Conservation (phyloP, 2,888 invertebrate genomes). For the Amiota minor region DNA sequence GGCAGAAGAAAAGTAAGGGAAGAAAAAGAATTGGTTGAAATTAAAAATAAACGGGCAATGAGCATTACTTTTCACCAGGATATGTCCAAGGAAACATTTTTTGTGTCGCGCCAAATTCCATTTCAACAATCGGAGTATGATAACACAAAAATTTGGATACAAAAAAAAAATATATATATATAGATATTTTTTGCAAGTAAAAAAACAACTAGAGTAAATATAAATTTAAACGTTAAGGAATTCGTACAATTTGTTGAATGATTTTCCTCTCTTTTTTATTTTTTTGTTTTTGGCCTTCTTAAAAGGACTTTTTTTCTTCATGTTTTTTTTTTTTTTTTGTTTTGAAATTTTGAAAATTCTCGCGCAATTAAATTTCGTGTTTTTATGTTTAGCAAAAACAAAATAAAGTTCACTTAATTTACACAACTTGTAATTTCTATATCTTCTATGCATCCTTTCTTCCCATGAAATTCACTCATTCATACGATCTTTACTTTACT, state of each 20-base stretch:
- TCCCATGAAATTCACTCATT: no score
- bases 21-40: conserved; percentile 36
- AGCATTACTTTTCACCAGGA: conserved; percentile 63
- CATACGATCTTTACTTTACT: background rate
- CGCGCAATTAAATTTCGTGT: conserved; percentile 61
- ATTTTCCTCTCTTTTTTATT: background rate
- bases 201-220: conserved; percentile 47
- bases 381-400: conserved; percentile 45
- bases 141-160: conserved; percentile 49
- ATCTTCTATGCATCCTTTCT: background rate
- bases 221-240: conserved; percentile 54
- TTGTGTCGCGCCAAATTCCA: conserved; percentile 66
- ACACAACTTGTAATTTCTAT: conserved; percentile 33
- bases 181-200: conserved; percentile 5
- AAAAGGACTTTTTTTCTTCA: conserved; percentile 6
- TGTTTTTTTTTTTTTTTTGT: conserved; percentile 16
- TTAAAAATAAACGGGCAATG: conserved; percentile 27
- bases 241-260: conserved; percentile 12
- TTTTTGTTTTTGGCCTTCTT: background rate
- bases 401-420: conserved; percentile 38
- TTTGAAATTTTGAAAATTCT: conserved; percentile 47
- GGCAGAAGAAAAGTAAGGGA: conserved; percentile 36
- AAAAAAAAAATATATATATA: conserved; percentile 31
- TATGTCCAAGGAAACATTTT: conserved; percentile 67
- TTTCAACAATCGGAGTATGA: conserved; percentile 51